Evolutionary conservation across 1,140 invertebrate genomes (phyloP).

Genomic region (Macrostomum lignano): DNA sequence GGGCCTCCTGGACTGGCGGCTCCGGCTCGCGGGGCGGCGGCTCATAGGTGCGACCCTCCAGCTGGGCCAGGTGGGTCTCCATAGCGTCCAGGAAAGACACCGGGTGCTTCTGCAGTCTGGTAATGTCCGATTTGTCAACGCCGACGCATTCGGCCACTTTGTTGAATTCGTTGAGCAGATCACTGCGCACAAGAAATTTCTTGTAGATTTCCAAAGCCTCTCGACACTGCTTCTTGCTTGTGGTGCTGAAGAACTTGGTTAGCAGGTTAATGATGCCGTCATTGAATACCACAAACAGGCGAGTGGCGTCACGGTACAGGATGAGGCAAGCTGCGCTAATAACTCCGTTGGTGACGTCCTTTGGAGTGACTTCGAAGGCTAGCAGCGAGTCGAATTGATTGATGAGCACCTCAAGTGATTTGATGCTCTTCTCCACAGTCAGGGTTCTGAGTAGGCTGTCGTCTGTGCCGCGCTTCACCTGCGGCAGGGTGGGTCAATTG

Average conservation of each 20-base stretch:
- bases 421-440: too few relatives aligned
- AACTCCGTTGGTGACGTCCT: constrained; percentile 85
- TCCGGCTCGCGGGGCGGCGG: too few relatives aligned
- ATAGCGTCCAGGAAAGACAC: constrained; percentile 52
- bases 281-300: constrained; percentile 95
- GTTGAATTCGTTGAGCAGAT: constrained; percentile 84
- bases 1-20: too few relatives aligned
- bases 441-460: too few relatives aligned
- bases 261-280: constrained; percentile 96
- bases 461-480: too few relatives aligned
- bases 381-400: constrained; percentile 70
- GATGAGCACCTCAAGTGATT: constrained; percentile 77
- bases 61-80: constrained; percentile 63
- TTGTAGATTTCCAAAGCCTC: constrained; percentile 95
- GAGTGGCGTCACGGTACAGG: constrained; percentile 84
- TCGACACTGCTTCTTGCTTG: constrained; percentile 87
- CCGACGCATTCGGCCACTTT: constrained; percentile 50
- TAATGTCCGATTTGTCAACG: background rate
- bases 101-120: background rate
- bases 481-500: too few relatives aligned
- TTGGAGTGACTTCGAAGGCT: constrained; percentile 78
- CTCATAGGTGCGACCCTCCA: too few relatives aligned
- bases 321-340: constrained; percentile 96
- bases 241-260: constrained; percentile 40
- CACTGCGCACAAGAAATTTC: constrained; percentile 91